Base-by-base conservation (phyloP, 2,888 invertebrate species). In the Zele albiditarsus region DNA sequence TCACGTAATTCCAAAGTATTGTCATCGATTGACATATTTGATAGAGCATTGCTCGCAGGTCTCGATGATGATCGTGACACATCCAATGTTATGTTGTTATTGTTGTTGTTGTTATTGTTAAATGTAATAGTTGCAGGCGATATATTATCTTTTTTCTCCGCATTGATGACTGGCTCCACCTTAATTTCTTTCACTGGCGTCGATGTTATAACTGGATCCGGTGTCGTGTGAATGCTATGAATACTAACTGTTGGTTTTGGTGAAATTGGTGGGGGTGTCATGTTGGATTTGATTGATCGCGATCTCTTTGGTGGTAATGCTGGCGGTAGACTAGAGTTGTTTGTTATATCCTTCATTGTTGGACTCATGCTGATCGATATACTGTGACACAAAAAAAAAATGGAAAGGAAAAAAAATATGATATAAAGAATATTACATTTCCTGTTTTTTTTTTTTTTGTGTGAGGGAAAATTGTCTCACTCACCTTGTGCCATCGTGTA, bases 291-390 rank as follows among this genome's bases (percentile, higher is more conserved):
- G 79, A 87, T 83, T 84, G 88, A 91, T 87, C 87, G 92, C 85
- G 90, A 89, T 83, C 90, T 90, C 88, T 93, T 93, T 78, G 93
- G 93, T 75, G 93, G 93, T 84, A 93, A 87, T 68, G 93, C 93
- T 31, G 93, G 93, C 60, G 93, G 93, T 79, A 90, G 89, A 85
- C 90, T 86, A 82, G 86, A 83, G 79, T 85, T 86, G 78, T 83
- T 85, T 66, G 81, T 75, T 74, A 84, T 74, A 76, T 89, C 88
- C 74, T 84, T 83, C 78, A 85, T 82, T 38, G 86, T 82, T 75
- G 87, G 89, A 69, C 84, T 83, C 84, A 86, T 86, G 27, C 86
- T 82, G 69, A 86, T 79, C 20, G 85, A 84, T 80, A 86, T 82
- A 75, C 89, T 88, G 77, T 62, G 80, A 80, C 71, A 80, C 63